Conservation (phyloP, 1,140 invertebrate species). For the Batillaria attramentaria region DNA sequence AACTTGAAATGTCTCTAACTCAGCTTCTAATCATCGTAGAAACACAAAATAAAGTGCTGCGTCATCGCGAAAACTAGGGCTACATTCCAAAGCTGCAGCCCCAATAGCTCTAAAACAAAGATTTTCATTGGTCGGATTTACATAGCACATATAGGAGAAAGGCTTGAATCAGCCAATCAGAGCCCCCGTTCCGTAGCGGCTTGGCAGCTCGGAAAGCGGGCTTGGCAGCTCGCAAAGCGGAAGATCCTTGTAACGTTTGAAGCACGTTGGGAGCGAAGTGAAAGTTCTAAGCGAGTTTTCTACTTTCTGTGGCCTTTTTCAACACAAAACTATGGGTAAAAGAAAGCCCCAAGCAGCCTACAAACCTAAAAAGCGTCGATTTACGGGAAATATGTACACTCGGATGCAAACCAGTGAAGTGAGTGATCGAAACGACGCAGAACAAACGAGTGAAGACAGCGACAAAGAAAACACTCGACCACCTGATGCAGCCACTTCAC, state of each 20-base stretch:
- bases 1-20: background rate
- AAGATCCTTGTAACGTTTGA: background rate
- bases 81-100: background rate
- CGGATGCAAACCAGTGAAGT: background rate
- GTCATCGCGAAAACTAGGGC: background rate
- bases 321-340: background rate
- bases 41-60: background rate
- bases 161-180: background rate
- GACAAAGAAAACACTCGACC: background rate
- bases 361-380: too few relatives aligned
- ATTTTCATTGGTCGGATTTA: background rate
- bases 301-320: background rate
- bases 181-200: background rate
- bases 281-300: background rate
- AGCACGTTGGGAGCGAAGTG: background rate
- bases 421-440: background rate
- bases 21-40: background rate
- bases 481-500: background rate
- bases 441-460: background rate
- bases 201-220: too few relatives aligned
- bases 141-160: background rate
- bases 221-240: too few relatives aligned
- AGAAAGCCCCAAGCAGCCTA: too few relatives aligned
- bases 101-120: background rate
- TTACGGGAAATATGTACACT: too few relatives aligned